phyloP scores from a whole-genome alignment of 2,888 invertebrate species.

The Cosmopolites sordidus region DNA sequence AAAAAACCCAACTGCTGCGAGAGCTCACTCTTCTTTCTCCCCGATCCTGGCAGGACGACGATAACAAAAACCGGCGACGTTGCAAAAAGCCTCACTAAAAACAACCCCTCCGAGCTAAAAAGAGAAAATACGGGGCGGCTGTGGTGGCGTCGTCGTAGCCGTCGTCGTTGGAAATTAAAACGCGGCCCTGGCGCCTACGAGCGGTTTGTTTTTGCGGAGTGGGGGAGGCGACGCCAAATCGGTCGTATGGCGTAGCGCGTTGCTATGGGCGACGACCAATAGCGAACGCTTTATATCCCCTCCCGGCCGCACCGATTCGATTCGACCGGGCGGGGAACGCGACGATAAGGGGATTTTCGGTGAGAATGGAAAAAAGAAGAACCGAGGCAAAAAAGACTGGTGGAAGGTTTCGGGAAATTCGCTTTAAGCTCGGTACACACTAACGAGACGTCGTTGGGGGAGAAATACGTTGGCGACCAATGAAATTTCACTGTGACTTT shows the following conservation, averaged over 20 bases:
- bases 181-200: conserved; percentile 36
- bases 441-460: too few relatives aligned
- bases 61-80: conserved; percentile 39
- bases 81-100: conserved; percentile 37
- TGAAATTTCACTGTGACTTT: too few relatives aligned
- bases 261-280: conserved; percentile 17
- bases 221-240: conserved; percentile 39
- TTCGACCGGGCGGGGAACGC: not conserved
- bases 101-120: conserved; percentile 36
- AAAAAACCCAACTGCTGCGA: too few relatives aligned
- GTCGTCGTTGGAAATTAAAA: conserved; percentile 39
- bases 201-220: conserved; percentile 45
- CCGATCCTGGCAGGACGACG: not conserved
- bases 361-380: too few relatives aligned
- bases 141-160: too few relatives aligned
- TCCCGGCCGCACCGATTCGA: not conserved
- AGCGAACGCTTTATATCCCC: conserved; percentile 3
- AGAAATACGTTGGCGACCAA: too few relatives aligned
- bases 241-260: conserved; percentile 29
- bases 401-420: too few relatives aligned
- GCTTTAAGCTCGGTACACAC: too few relatives aligned
- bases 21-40: too few relatives aligned
- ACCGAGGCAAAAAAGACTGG: too few relatives aligned
- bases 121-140: conserved; percentile 35
- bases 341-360: conserved; percentile 1